Evolutionary conservation across 2,797 vertebrate species (phyloP).

Genomic region (Molothrus aeneus): DNA sequence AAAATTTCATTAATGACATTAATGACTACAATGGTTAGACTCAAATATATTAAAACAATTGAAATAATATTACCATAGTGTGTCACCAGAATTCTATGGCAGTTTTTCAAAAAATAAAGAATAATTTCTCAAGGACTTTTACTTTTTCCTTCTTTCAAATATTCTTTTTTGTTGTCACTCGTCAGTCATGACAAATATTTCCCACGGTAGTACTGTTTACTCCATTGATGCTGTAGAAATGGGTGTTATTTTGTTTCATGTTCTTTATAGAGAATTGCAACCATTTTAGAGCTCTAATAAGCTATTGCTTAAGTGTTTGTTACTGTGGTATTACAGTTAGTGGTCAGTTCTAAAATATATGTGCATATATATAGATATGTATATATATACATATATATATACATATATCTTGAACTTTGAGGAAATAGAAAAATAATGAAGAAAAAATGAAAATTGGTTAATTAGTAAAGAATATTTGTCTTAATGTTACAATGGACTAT

Average conservation of each 20-base stretch:
- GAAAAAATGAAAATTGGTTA: background rate
- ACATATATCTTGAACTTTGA: background rate
- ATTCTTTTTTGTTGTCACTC: background rate
- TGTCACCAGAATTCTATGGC: background rate
- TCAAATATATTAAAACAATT: background rate
- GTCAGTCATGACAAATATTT: background rate
- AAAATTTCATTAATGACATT: background rate
- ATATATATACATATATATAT: too few species aligned
- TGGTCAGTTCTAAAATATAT: background rate
- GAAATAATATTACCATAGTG: background rate
- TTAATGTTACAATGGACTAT: background rate
- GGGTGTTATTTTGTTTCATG: background rate
- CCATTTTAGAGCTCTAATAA: background rate
- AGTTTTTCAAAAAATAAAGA: background rate
- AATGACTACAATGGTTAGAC: background rate
- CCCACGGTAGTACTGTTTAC: background rate
- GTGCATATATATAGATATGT: too few species aligned
- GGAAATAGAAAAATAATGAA: background rate
- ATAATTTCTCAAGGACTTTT: background rate
- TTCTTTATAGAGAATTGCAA: background rate
- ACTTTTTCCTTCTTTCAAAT: background rate
- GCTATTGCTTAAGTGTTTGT: background rate
- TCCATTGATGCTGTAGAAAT: background rate
- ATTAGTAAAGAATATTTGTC: background rate
- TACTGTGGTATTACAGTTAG: background rate